Base-by-base conservation (phyloP, 2,888 invertebrate genomes). In the Calameuta pallipes region DNA sequence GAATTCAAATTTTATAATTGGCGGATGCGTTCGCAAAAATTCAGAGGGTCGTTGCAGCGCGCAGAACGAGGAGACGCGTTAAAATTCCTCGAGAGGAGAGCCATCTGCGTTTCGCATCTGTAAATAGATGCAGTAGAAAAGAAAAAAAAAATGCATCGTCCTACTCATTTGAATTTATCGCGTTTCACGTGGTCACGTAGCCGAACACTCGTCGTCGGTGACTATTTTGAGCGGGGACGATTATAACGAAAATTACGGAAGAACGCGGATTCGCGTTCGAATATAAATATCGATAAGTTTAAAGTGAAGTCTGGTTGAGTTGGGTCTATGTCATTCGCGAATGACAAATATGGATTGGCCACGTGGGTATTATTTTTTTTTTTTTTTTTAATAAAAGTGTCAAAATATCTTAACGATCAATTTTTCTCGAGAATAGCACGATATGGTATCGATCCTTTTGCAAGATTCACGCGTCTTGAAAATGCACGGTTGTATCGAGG, bases 11-110 rank as follows among this genome's bases (percentile, higher is more conserved):
- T 4, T 56, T 23, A 23, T 15, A 23, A 56, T 23, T 56, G 56
- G 56, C 56, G 23, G 56, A 56, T 56, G 23, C 56, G 56, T 9
- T 41, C 41, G 41, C 15, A 6, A 56, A 78, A 78, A 73, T 75
- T 73, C 75, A 78, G 1, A 56, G 23, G 56, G 23, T 56, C 56
- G 56, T 23, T 23, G 6, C 9, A 23, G 9, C 15, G 56, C 23
- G 56, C 0, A 9, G 23, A 56, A 23, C 9, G 56, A 23, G 9
- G 56, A 2, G 23, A 56, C 56, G 2, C 23, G 23, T 56, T 56
- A 56, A 56, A 56, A 56, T 56, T 56, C 56, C 56, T 56, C 15
- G 23, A 23, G 23, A 23, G 56, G 9, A 56, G 23, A 23, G 15
- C 56, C 56, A 15, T 56, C 15, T 56, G 56, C 56, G 56, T 56